phyloP scores from a whole-genome alignment of 2,113 vertebrate genomes.

The Ifrita kowaldi region DNA sequence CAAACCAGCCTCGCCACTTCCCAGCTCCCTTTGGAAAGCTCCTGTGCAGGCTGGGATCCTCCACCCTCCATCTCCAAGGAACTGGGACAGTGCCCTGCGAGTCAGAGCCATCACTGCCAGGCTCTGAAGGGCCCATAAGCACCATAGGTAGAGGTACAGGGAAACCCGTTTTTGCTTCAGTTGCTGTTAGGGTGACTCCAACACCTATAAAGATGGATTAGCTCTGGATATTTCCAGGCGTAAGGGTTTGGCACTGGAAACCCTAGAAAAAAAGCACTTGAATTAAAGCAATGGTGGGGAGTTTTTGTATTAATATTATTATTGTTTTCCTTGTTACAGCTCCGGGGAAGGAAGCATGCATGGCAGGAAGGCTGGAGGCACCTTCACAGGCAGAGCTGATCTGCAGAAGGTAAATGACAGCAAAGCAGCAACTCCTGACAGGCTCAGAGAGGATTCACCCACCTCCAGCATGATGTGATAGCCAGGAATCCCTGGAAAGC shows the following conservation, averaged over 20 bases:
- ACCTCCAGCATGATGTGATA: background rate
- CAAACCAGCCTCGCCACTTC: background rate
- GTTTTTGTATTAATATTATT: background rate
- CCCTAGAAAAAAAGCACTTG: background rate
- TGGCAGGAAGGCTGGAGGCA: background rate
- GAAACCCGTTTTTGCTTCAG: background rate
- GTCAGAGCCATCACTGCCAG: background rate
- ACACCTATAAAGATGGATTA: background rate
- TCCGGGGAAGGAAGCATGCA: fast-evolving
- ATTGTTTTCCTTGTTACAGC: background rate
- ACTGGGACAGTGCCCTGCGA: background rate
- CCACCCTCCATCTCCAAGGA: background rate
- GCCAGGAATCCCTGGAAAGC: background rate
- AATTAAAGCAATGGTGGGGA: background rate
- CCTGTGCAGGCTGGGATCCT: background rate
- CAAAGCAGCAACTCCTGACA: background rate
- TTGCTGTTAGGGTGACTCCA: background rate
- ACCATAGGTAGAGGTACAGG: fast-evolving
- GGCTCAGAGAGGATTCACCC: background rate
- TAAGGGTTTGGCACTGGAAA: background rate
- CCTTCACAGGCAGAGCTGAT: background rate
- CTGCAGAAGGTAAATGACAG: background rate
- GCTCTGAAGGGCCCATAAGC: background rate
- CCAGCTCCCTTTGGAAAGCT: background rate
- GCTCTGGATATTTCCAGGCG: background rate